Percentiles rank a stretch among this genome's conserved stretches.
These are phyloP conservation scores for Tadarida brasiliensis DNA, from an alignment of 2,797 vertebrate genomes.

Conservation along the genomic window DNA sequence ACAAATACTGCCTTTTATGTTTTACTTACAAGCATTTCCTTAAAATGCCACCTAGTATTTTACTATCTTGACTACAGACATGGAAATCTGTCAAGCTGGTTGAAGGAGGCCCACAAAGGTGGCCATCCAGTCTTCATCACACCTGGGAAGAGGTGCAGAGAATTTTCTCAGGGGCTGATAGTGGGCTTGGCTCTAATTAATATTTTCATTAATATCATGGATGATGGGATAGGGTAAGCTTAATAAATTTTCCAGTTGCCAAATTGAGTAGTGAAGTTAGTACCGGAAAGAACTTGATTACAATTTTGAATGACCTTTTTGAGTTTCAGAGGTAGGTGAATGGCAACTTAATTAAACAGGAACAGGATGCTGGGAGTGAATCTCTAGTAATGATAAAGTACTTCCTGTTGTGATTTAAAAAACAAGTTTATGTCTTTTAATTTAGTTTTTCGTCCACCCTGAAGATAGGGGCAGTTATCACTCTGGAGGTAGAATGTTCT, in stretches of 20 bases:
- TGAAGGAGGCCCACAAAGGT: neutral
- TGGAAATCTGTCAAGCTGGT: neutral
- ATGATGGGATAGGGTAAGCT: constrained; percentile 14
- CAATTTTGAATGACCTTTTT: constrained; percentile 50
- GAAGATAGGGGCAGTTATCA: neutral
- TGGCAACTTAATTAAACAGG: constrained; percentile 25
- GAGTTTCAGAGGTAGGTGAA: constrained; percentile 33
- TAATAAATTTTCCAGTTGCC: constrained; percentile 55
- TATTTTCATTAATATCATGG: constrained; percentile 65
- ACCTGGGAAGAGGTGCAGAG: neutral
- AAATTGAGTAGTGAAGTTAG: neutral
- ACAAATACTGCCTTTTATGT: neutral
- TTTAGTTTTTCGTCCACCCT: neutral
- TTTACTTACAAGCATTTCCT: neutral
- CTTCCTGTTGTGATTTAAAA: neutral
- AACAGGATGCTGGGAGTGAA: neutral
- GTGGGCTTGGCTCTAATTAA: constrained; percentile 40
- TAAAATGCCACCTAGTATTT: neutral
- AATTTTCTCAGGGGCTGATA: neutral
- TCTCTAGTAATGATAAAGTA: neutral
- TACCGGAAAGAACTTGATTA: constrained; percentile 46
- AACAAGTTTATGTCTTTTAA: neutral
- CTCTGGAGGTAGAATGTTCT: neutral
- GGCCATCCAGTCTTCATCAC: neutral
- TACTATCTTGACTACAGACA: neutral